A percentile compares a stretch with the other conserved stretches of the same genome.
phyloP scores from a whole-genome alignment of 1,140 invertebrate genomes.

The Battus philenor region DNA sequence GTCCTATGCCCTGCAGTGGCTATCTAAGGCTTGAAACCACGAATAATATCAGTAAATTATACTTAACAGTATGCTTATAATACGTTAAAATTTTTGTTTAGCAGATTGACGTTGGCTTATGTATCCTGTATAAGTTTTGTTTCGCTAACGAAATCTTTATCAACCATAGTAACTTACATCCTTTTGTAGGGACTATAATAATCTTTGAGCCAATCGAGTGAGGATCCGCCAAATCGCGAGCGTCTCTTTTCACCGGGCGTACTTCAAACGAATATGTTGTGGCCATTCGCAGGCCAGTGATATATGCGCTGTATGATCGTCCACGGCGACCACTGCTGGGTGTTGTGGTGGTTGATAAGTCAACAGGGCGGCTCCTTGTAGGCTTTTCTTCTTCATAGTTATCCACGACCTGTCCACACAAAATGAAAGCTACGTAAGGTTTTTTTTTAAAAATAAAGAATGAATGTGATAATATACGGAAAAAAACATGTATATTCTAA shows the following conservation, averaged over 20 bases:
- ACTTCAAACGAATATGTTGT: conserved; percentile 88
- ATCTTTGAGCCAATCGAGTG: conserved; percentile 72
- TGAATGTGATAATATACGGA: too few species aligned
- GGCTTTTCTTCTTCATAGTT: conserved; percentile 56
- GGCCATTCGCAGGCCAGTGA: conserved; percentile 83
- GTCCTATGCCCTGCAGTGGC: too few species aligned
- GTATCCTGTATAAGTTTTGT: too few species aligned
- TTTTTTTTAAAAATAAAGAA: too few species aligned
- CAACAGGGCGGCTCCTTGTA: conserved; percentile 22
- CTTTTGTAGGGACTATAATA: conserved; percentile 85
- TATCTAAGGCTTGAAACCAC: too few species aligned
- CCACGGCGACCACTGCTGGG: conserved; percentile 33
- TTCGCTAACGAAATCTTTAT: too few species aligned
- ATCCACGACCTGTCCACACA: conserved; percentile 62
- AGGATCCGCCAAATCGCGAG: conserved; percentile 56
- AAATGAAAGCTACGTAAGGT: conserved; percentile 1
- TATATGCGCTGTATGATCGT: conserved; percentile 73
- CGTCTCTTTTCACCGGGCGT: conserved; percentile 69
- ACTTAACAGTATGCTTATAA: too few species aligned
- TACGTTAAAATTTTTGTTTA: too few species aligned
- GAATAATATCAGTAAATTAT: too few species aligned
- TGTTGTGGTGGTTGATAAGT: conserved; percentile 40
- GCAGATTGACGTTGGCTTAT: too few species aligned
- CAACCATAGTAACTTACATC: conserved; percentile 82
- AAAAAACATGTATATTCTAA: too few species aligned